Percentiles rank a stretch among this genome's conserved stretches.
Conservation (phyloP, 2,888 invertebrate species). For the Oscheius onirici region DNA sequence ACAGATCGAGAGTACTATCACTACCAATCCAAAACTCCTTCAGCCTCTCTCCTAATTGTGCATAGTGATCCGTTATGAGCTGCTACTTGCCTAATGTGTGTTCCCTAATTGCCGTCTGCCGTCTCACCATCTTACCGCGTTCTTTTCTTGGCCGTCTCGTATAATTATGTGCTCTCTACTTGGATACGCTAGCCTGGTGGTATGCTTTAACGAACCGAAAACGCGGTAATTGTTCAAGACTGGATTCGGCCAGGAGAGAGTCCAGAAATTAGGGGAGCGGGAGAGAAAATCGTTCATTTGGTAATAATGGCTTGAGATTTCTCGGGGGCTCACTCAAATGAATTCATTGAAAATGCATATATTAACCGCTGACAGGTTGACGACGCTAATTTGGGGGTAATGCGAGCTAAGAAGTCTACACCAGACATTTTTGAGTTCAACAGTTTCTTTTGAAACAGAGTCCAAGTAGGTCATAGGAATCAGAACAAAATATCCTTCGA, state of each 20-base stretch:
- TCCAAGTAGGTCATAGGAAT: no score
- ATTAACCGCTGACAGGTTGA: constrained; percentile 24
- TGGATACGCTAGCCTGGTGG: constrained; percentile 1
- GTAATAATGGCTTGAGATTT: background rate
- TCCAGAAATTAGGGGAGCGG: constrained; percentile 14
- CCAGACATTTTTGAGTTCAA: no score
- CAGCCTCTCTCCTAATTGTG: background rate
- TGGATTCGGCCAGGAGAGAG: no score
- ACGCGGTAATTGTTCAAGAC: constrained; percentile 34
- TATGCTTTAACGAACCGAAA: constrained; percentile 37
- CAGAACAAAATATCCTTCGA: no score
- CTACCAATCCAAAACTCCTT: no score
- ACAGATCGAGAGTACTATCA: no score
- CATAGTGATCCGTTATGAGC: constrained; percentile 14
- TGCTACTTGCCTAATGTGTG: constrained; percentile 13
- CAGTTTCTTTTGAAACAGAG: no score
- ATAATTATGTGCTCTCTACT: constrained; percentile 23
- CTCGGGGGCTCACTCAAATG: background rate
- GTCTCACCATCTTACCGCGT: constrained; percentile 1
- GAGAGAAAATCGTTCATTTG: constrained; percentile 2
- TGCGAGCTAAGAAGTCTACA: no score
- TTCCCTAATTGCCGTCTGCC: constrained; percentile 20
- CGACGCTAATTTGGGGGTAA: constrained; percentile 11
- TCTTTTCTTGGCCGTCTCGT: constrained; percentile 15
- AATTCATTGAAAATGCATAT: constrained; percentile 30